Evolutionary conservation across 2,113 vertebrate species (phyloP).

Genomic region (Cyanoramphus novaezelandiae): DNA sequence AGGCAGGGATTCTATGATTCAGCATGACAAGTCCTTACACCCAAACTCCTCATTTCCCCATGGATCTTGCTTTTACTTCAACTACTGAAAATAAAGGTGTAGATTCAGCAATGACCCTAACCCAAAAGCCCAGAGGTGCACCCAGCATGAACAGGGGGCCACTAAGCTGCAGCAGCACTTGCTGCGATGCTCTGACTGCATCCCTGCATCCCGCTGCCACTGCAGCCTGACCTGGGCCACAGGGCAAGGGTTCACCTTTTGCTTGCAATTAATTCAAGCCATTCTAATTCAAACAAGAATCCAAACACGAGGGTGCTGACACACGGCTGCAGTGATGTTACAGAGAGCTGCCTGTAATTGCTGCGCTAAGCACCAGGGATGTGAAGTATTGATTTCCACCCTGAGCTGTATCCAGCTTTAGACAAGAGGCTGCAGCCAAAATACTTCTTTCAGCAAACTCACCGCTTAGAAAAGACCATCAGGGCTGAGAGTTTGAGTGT

Average conservation of each 20-base stretch:
- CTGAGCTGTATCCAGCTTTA: neutral
- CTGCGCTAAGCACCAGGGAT: neutral
- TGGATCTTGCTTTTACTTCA: neutral
- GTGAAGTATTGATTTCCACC: neutral
- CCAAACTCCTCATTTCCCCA: neutral
- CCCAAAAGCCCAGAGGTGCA: neutral
- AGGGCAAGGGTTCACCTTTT: neutral
- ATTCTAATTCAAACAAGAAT: neutral
- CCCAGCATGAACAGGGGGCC: accelerated
- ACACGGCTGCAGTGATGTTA: neutral
- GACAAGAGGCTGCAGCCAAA: neutral
- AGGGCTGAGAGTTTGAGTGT: neutral
- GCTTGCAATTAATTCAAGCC: neutral
- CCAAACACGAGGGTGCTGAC: neutral
- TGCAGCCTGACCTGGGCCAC: neutral
- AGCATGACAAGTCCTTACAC: accelerated
- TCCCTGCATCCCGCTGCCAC: neutral
- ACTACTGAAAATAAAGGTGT: accelerated
- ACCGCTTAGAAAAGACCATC: accelerated
- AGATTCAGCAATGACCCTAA: neutral
- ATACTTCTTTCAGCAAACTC: neutral
- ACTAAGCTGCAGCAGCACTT: accelerated
- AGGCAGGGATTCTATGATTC: neutral
- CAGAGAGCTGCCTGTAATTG: neutral
- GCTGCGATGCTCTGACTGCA: neutral